Conservation (phyloP, 2,113 vertebrate species). For the Nyctibius bracteatus region DNA sequence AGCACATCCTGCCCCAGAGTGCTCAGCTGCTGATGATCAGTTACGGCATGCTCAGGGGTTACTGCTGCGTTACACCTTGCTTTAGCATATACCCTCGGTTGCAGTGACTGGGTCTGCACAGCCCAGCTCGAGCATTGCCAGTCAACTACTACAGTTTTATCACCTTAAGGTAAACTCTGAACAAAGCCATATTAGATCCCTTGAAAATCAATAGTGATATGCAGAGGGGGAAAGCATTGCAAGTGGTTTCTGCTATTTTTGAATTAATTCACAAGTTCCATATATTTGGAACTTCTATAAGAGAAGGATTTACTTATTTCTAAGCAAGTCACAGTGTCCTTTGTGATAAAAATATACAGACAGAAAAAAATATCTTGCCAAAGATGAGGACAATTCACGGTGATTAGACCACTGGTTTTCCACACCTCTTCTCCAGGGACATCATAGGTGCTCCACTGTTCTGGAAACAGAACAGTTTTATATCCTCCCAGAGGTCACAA, state of each 20-base stretch:
- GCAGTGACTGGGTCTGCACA: neutral
- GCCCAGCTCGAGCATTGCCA: neutral
- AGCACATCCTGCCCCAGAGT: neutral
- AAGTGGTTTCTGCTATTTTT: neutral
- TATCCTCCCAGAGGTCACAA: neutral
- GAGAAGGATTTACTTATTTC: neutral
- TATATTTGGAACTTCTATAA: neutral
- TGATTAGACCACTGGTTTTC: neutral
- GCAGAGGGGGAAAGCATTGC: neutral
- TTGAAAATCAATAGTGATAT: neutral
- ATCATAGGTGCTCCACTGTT: neutral
- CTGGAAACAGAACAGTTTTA: neutral
- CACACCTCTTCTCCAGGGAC: neutral
- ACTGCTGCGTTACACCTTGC: neutral
- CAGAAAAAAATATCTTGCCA: neutral
- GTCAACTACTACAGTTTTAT: neutral
- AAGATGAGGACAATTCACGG: neutral
- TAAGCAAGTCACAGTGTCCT: neutral
- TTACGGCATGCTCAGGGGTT: neutral
- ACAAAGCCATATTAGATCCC: neutral
- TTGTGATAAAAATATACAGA: neutral
- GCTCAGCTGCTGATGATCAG: neutral
- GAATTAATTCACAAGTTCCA: neutral
- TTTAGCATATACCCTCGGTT: neutral
- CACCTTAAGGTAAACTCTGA: neutral